phyloP scores from a whole-genome alignment of 2,888 invertebrate species.

The Synergus itoensis region DNA sequence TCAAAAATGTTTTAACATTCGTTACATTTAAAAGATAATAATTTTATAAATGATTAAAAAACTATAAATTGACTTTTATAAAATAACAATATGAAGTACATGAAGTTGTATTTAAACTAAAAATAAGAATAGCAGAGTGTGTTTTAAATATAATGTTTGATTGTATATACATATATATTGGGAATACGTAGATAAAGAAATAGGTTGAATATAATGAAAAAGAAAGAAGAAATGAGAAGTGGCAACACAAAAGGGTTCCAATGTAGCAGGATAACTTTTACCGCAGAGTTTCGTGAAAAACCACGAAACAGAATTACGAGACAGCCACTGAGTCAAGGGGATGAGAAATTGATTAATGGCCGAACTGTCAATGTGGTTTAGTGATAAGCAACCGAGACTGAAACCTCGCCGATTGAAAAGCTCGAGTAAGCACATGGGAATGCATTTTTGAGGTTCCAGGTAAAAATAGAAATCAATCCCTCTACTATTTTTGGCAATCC shows the following conservation, averaged over 20 bases:
- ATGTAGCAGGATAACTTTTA: constrained; percentile 63
- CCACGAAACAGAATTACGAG: constrained; percentile 68
- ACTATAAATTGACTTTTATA: too few relatives aligned
- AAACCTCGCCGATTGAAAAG: constrained; percentile 35
- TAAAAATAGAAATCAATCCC: constrained; percentile 18
- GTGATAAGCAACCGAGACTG: constrained; percentile 34
- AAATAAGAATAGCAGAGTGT: neutral
- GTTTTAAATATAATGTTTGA: too few relatives aligned
- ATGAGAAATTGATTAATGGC: constrained; percentile 70
- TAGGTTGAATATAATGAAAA: neutral
- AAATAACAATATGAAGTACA: too few relatives aligned
- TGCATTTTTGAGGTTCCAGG: constrained; percentile 30
- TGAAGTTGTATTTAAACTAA: neutral
- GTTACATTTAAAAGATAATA: neutral
- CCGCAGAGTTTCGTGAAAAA: constrained; percentile 64
- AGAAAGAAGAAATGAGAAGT: constrained; percentile 56
- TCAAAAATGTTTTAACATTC: neutral
- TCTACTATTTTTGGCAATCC: neutral
- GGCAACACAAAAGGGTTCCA: constrained; percentile 60
- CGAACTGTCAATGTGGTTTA: constrained; percentile 67
- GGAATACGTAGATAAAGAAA: neutral
- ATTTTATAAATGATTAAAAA: too few relatives aligned
- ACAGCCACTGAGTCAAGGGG: constrained; percentile 53
- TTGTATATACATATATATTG: neutral
- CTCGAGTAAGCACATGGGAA: constrained; percentile 25